Percentiles rank a stretch among this genome's conserved stretches.
Conservation (phyloP, 2,113 vertebrate genomes). For the Lagopus muta region DNA sequence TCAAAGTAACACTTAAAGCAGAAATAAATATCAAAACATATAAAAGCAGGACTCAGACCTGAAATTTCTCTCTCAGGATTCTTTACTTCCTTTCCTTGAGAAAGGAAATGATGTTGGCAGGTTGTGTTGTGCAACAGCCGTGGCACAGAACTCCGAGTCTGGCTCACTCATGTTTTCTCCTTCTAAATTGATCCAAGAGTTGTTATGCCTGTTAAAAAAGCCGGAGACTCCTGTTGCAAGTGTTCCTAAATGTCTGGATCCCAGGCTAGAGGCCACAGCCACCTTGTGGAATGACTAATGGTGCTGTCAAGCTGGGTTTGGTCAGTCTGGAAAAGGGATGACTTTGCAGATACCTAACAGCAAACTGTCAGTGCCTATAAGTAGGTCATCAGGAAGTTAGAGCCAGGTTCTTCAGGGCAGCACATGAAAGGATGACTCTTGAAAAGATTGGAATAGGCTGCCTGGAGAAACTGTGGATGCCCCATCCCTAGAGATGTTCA, state of each 20-base stretch:
- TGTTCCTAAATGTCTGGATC: background rate
- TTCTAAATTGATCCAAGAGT: background rate
- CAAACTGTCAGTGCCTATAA: background rate
- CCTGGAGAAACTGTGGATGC: background rate
- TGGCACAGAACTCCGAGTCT: background rate
- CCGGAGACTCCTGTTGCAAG: background rate
- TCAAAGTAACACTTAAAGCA: background rate
- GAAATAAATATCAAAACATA: background rate
- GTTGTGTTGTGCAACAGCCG: background rate
- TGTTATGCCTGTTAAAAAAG: background rate
- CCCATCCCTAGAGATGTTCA: background rate
- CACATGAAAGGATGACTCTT: background rate
- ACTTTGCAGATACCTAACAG: background rate
- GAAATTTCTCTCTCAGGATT: background rate
- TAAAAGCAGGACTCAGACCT: background rate
- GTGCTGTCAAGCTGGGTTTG: background rate
- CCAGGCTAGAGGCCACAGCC: background rate
- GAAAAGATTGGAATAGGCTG: background rate
- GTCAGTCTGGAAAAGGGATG: background rate
- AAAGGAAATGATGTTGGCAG: background rate
- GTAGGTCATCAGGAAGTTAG: background rate
- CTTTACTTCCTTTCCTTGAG: background rate
- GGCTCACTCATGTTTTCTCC: background rate
- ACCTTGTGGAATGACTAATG: background rate
- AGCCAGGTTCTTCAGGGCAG: background rate